Percentiles rank a stretch among this genome's conserved stretches.
Evolutionary conservation across 64 coral and sea anemone species (phyloP).

Genomic region (Porites australiensis): DNA sequence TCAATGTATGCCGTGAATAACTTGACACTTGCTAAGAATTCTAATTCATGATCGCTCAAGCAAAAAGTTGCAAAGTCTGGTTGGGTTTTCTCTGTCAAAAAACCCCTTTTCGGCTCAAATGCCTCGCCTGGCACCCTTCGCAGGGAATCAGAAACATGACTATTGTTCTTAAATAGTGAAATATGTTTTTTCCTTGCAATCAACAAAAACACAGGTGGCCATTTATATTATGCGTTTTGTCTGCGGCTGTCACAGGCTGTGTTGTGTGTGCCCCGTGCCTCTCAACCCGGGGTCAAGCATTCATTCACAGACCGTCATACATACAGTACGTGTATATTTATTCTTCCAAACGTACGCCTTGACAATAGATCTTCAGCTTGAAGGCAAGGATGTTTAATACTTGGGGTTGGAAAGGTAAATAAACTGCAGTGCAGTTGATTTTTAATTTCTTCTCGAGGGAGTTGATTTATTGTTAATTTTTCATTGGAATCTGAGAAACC

Average conservation of each 20-base stretch:
- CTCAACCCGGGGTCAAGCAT: constrained; percentile 52
- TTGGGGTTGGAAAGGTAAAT: constrained; percentile 45
- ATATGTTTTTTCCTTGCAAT: constrained; percentile 27
- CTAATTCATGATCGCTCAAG: constrained; percentile 41
- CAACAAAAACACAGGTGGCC: constrained; percentile 44
- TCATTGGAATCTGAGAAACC: not conserved
- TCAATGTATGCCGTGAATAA: constrained; percentile 33
- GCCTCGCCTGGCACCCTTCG: not conserved
- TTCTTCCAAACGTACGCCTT: not conserved
- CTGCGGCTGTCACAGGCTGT: constrained; percentile 19
- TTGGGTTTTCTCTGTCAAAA: not conserved
- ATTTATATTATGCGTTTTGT: constrained; percentile 18
- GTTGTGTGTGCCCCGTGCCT: constrained; percentile 3
- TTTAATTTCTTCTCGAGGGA: constrained; percentile 3
- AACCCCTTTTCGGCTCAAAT: not conserved
- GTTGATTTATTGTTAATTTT: constrained; percentile 42
- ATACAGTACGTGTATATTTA: not conserved
- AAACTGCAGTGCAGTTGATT: not conserved
- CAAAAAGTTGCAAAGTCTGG: constrained; percentile 29
- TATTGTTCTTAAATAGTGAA: constrained; percentile 13
- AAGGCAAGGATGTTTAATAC: constrained; percentile 26
- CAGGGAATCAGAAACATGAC: not conserved
- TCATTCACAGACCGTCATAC: constrained; percentile 25
- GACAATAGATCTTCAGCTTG: constrained; percentile 2
- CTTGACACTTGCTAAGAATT: constrained; percentile 53